Conservation (phyloP, 2,797 vertebrate species). For the Pseudocheirus occidentalis region DNA sequence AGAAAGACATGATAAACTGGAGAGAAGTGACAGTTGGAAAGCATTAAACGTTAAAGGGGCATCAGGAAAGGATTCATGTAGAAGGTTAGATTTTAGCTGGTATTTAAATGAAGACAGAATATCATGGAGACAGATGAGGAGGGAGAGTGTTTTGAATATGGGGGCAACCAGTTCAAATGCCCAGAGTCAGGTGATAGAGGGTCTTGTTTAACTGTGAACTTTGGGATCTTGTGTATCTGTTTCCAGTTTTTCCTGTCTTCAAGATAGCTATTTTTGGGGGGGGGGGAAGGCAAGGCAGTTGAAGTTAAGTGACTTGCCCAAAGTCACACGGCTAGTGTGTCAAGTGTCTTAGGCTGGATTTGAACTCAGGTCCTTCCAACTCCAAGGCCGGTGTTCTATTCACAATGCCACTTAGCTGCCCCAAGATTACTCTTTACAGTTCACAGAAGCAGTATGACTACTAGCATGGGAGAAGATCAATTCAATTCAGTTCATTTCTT, state of each 20-base stretch:
- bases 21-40: neutral
- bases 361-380: too few species aligned
- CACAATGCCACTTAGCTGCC: too few species aligned
- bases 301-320: too few species aligned
- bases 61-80: neutral
- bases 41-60: neutral
- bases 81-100: neutral
- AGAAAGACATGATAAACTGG: neutral
- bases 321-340: too few species aligned
- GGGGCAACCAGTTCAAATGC: neutral
- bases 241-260: neutral
- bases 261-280: neutral
- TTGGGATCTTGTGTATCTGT: neutral
- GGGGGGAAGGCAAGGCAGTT: too few species aligned
- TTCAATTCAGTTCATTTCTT: neutral
- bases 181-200: neutral
- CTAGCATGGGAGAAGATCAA: neutral
- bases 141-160: neutral
- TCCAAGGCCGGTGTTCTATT: too few species aligned
- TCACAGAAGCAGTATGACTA: neutral
- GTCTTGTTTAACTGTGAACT: neutral
- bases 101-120: neutral
- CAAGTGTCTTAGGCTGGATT: too few species aligned
- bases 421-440: neutral
- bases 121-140: neutral